Evolutionary conservation across 2,888 invertebrate species (phyloP), one percentile per base, ranked within the genome.

Genomic region (Glyphotaelius pellucidus): DNA sequence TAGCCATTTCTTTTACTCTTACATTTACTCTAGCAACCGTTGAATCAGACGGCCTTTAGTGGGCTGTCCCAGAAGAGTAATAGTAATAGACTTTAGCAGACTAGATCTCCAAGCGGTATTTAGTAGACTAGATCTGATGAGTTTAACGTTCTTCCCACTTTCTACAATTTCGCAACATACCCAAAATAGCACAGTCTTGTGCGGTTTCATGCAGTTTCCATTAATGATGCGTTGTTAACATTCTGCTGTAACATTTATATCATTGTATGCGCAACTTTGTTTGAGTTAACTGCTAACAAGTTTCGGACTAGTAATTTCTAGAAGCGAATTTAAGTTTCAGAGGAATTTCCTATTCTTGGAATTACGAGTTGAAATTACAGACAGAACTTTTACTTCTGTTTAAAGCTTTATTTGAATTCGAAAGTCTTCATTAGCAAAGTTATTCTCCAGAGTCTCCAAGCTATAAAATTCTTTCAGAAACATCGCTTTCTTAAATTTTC

Each of bases 351-450:
- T 67, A 67, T 67, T 67, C 25, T 67, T 67, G 25, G 67, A 67
- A 9, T 67, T 25, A n/a, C 9, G 67, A n/a, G 25, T 67, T 67
- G 67, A 67, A 67, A 25, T 67, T 67, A 67, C 67, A 67, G 67
- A n/a, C 7, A 9, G 25, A 67, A 67, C 67, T 67, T 67, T 67
- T 25, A 9, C 67, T n/a, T n/a, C 67, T 67, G 52, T 67, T 25
- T 67, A 67, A 67, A 67, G 67, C 67, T n/a, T 67, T 67, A 67
- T 67, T 67, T 67, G n/a, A 67, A 67, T 67, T 67, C 67, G 67
- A 2, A 9, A 67, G 25, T 67, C 67, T 67, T 67, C 67, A 67
- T 67, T 67, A 25, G n/a, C 67, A 67, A 25, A 67, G 67, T 67
- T 1, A 67, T 25, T 67, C 19, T n/a, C 9, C 25, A 9, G 9